phyloP scores from a whole-genome alignment of 2,797 vertebrate genomes.

The Chaetophractus vellerosus region DNA sequence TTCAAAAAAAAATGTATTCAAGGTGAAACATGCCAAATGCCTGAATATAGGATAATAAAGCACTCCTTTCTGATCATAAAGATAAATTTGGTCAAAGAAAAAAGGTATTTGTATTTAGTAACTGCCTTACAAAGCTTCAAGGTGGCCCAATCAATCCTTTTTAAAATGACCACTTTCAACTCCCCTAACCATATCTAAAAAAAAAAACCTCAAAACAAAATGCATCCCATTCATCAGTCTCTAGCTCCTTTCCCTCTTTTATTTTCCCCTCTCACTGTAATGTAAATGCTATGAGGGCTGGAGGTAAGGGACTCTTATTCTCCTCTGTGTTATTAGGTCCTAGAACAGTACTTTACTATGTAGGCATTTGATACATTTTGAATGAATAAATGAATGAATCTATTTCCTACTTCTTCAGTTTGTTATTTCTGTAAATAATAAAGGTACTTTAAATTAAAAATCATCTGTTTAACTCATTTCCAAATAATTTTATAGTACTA shows the following conservation, averaged over 20 bases:
- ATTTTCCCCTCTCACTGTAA: background rate
- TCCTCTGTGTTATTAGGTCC: background rate
- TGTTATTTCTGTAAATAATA: conserved; percentile 4
- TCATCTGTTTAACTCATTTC: conserved; percentile 1
- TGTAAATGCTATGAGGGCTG: background rate
- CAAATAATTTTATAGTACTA: conserved; percentile 35
- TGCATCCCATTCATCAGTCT: background rate
- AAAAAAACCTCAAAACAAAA: conserved; percentile 33
- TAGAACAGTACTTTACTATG: background rate
- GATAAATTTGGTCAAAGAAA: background rate
- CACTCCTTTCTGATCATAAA: background rate
- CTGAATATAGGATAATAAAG: background rate
- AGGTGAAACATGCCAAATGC: background rate
- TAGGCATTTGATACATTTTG: background rate
- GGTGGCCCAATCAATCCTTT: background rate
- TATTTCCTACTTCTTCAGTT: too few relatives aligned
- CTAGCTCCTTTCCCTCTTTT: background rate
- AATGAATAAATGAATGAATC: background rate
- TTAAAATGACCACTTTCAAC: background rate
- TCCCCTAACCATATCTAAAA: background rate
- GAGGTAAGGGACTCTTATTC: background rate
- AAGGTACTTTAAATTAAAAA: conserved; percentile 35
- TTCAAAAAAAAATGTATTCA: background rate
- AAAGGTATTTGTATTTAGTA: background rate
- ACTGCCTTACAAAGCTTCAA: background rate